Base-by-base conservation (phyloP, 2,888 invertebrate species). In the Polietes domitor region DNA sequence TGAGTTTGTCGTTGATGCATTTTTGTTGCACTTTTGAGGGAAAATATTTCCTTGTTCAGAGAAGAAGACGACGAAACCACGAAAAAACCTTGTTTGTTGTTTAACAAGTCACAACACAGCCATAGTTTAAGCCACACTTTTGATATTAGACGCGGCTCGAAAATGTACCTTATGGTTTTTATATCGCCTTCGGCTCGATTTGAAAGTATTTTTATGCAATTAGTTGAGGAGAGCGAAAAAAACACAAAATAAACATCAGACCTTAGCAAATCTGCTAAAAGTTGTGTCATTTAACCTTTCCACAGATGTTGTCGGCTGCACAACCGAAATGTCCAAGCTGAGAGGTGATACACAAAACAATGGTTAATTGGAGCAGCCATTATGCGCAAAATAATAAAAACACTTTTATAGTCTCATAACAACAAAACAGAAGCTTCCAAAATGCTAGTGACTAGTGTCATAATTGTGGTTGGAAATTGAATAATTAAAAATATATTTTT, bases 11-110 rank as follows among this genome's bases (percentile, higher is more conserved):
- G 17, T 19, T 24, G 2, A 19, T 26, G 21, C 15, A 43, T 58
- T 43, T 41, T 55, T 68, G 0, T 58, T 55, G 17, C 21, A 41
- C 17, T 28, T 41, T 43, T 43, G n/a, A 12, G 41, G 43, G 24
- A 43, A 77, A 79, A 79, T 41, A 77, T 83, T 83, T 83, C 83
- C 83, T 83, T 55, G 83, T 83, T 83, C 63, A 73, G 28, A 17
- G 50, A 50, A 21, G 21, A 75, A 32, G 55, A 43, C 75, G 68
- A 19, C 1, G 5, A 68, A n/a, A 43, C 15, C 55, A 73, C 58
- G 43, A 71, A 37, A 74, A 82, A 74, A 70, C 73, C 61, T 55
- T 55, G 55, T 68, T 43, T 21, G 41, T 68, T 41, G 41, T n/a
- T n/a, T n/a, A n/a, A n/a, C 21, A 68, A 37, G 7, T n/a, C 4